These are phyloP conservation scores for Tenebrio molitor DNA, from an alignment of 1,140 invertebrate genomes.

Conservation along the genomic window DNA sequence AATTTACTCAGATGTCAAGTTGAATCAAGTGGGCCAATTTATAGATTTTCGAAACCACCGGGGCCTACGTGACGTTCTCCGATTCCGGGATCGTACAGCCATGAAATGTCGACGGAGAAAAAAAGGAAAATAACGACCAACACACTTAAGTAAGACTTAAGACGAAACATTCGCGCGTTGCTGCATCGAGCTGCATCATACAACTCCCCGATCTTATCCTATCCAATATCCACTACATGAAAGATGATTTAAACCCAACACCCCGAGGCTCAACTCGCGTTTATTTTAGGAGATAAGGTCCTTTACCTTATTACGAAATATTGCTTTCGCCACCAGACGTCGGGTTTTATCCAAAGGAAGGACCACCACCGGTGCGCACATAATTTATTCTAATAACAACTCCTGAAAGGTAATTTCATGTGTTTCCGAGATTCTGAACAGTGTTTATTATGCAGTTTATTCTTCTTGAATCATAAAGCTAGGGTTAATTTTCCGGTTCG, in stretches of 20 bases:
- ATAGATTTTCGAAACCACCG: slow-evolving; percentile 48
- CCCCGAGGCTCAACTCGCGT: neutral
- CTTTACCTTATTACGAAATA: slow-evolving; percentile 4
- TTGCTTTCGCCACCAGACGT: neutral
- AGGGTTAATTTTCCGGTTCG: slow-evolving; percentile 31
- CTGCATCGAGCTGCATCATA: no score
- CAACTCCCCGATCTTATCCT: no score
- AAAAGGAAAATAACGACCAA: slow-evolving; percentile 35
- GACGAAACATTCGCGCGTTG: no score
- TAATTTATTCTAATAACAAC: slow-evolving; percentile 5
- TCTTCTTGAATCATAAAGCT: neutral
- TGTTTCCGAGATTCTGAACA: neutral
- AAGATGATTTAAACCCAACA: slow-evolving; percentile 1
- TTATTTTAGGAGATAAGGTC: slow-evolving; percentile 5
- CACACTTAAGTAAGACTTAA: no score
- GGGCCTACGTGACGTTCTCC: slow-evolving; percentile 42
- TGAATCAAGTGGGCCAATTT: slow-evolving; percentile 57
- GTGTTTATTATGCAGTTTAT: slow-evolving; percentile 9
- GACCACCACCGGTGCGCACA: neutral
- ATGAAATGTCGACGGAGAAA: slow-evolving; percentile 34
- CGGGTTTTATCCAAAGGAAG: neutral
- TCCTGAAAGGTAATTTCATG: neutral
- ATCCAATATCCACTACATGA: neutral
- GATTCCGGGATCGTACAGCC: slow-evolving; percentile 26
- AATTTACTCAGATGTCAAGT: slow-evolving; percentile 57